A percentile compares a stretch with the other conserved stretches of the same genome.
phyloP scores from a whole-genome alignment of 2,888 invertebrate genomes.

The Embidobia sp. region DNA sequence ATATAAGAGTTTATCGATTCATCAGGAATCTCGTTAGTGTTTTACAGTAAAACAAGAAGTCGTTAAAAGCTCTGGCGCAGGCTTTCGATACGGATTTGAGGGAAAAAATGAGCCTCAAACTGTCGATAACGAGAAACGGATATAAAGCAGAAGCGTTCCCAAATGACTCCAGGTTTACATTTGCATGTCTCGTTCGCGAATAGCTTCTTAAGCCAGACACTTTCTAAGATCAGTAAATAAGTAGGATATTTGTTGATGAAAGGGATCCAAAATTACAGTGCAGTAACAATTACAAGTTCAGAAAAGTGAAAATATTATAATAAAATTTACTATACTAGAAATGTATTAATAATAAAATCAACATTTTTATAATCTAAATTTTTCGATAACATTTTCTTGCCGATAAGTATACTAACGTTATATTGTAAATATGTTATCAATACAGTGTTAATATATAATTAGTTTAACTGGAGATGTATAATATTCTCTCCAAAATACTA shows the following conservation, averaged over 20 bases:
- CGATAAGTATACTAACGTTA: too few species aligned
- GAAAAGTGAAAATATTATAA: too few species aligned
- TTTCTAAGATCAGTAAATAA: constrained; percentile 62
- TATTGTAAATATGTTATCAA: too few species aligned
- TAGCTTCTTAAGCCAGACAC: constrained; percentile 62
- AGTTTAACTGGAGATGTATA: too few species aligned
- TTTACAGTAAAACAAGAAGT: constrained; percentile 57
- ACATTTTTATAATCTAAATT: too few species aligned
- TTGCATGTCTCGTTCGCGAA: constrained; percentile 61
- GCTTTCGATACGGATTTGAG: constrained; percentile 50
- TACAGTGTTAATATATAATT: too few species aligned
- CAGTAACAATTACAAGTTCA: too few species aligned
- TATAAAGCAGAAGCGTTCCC: constrained; percentile 59
- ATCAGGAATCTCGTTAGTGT: constrained; percentile 56
- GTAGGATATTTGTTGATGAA: constrained; percentile 61
- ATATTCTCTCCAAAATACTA: too few species aligned
- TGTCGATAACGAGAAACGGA: constrained; percentile 61
- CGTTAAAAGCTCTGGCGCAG: constrained; percentile 54
- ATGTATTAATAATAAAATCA: too few species aligned
- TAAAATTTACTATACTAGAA: too few species aligned
- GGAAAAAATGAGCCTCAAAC: constrained; percentile 63
- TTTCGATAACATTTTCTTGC: too few species aligned
- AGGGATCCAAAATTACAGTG: constrained; percentile 60
- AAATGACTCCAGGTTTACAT: constrained; percentile 58
- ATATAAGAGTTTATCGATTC: constrained; percentile 47